Evolutionary conservation across 30 jellyfish, hydroid and myxozoan genomes (phyloP).

Genomic region (Aurelia aurita complex sp. Pacific): DNA sequence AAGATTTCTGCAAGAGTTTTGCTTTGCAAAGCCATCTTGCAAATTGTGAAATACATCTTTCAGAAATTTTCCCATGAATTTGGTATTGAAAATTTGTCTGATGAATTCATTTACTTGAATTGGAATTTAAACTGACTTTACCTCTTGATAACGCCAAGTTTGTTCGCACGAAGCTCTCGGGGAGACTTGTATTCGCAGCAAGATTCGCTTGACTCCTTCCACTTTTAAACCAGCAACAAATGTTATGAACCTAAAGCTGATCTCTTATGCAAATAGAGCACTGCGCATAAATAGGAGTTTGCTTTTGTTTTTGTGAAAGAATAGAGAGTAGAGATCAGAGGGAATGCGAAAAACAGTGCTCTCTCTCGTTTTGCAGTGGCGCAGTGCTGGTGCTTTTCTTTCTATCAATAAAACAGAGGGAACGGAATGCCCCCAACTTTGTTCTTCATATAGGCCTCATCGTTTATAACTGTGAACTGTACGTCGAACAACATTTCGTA

Average conservation of each 20-base stretch:
- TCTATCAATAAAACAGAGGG: conserved; percentile 16
- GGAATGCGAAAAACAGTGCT: neutral
- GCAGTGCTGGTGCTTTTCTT: conserved; percentile 25
- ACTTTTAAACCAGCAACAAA: too few relatives aligned
- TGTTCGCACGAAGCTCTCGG: too few relatives aligned
- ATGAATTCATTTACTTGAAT: too few relatives aligned
- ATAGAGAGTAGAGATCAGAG: conserved; percentile 6
- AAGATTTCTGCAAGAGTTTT: too few relatives aligned
- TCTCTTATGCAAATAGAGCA: neutral
- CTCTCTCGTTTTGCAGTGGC: conserved; percentile 32
- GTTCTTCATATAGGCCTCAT: conserved; percentile 4
- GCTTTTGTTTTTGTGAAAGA: conserved; percentile 21
- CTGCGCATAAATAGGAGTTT: neutral
- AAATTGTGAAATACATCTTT: too few relatives aligned
- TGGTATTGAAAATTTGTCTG: too few relatives aligned
- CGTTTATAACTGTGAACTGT: neutral
- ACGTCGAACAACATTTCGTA: conserved; percentile 18
- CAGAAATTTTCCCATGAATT: too few relatives aligned
- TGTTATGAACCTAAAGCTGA: neutral
- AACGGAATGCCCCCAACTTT: conserved; percentile 47
- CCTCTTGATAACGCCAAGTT: too few relatives aligned
- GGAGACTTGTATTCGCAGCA: too few relatives aligned
- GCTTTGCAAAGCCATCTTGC: too few relatives aligned
- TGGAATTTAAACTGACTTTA: too few relatives aligned
- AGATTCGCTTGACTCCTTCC: too few relatives aligned